Evolutionary conservation across 2,797 vertebrate species (phyloP).

Genomic region (Erethizon dorsatum): DNA sequence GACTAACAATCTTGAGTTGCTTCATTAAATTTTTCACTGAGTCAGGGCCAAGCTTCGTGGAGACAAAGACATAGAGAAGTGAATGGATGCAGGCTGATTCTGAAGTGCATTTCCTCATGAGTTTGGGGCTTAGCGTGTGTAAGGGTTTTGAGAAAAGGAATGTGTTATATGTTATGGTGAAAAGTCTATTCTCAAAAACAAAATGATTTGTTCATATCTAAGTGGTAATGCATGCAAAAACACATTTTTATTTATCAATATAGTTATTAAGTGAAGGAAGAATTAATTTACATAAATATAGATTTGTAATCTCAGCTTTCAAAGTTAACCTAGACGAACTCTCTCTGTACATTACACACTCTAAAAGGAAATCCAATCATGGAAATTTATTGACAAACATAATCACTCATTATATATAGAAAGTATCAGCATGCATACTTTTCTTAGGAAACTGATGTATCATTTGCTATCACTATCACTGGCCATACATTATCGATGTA

Average conservation of each 20-base stretch:
- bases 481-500: not conserved
- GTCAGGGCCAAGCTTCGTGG: not conserved
- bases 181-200: not conserved
- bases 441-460: not conserved
- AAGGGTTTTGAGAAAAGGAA: not conserved
- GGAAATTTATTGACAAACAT: not conserved
- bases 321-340: not conserved
- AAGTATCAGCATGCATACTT: not conserved
- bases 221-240: not conserved
- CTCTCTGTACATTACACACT: not conserved
- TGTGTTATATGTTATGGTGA: not conserved
- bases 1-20: slow-evolving; percentile 73
- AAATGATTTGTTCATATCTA: not conserved
- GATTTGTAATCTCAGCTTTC: not conserved
- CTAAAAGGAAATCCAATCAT: not conserved
- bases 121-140: not conserved
- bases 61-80: not conserved
- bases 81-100: not conserved
- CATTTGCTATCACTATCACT: not conserved
- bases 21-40: slow-evolving; percentile 72
- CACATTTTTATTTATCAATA: not conserved
- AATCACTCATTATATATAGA: not conserved
- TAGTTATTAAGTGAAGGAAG: not conserved
- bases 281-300: not conserved
- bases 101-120: not conserved